Conservation (phyloP, 1,140 invertebrate genomes). For the Drosophila simulans region DNA sequence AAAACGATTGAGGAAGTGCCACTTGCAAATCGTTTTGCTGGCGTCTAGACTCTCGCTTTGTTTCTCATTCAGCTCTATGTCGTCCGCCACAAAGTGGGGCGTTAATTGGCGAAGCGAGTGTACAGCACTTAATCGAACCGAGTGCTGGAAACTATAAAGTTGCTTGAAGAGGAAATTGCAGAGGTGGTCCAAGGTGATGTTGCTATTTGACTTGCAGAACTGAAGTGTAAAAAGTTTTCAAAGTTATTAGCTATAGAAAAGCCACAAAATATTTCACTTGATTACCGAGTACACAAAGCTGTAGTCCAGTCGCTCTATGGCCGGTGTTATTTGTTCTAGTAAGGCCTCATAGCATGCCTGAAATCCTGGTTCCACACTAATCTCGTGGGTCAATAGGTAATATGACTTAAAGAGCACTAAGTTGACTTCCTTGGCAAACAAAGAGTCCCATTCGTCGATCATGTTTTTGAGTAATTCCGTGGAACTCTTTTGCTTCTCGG, state of each 20-base stretch:
- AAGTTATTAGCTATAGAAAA: background rate
- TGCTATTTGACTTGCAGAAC: slow-evolving; percentile 64
- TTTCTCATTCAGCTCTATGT: slow-evolving; percentile 69
- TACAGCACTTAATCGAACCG: slow-evolving; percentile 56
- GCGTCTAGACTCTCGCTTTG: slow-evolving; percentile 55
- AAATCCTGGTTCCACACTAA: slow-evolving; percentile 44
- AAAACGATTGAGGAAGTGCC: slow-evolving; percentile 86
- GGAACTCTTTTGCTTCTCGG: slow-evolving; percentile 84
- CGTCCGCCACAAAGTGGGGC: slow-evolving; percentile 68
- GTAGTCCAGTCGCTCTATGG: slow-evolving; percentile 66
- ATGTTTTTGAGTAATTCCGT: slow-evolving; percentile 84
- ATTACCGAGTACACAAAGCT: slow-evolving; percentile 66
- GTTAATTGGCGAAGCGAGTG: slow-evolving; percentile 63
- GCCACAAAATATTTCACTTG: background rate
- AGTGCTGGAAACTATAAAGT: slow-evolving; percentile 53
- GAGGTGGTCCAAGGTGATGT: slow-evolving; percentile 66
- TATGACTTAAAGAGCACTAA: slow-evolving; percentile 85
- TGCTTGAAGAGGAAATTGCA: slow-evolving; percentile 76
- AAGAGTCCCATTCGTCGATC: slow-evolving; percentile 87
- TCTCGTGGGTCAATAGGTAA: slow-evolving; percentile 79
- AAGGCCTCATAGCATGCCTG: slow-evolving; percentile 45
- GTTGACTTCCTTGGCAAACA: slow-evolving; percentile 86
- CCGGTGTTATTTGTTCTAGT: slow-evolving; percentile 52
- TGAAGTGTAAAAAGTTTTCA: slow-evolving; percentile 12
- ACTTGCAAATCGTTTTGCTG: slow-evolving; percentile 46